Evolutionary conservation across 1,140 invertebrate species (phyloP).

Genomic region (Stegodyphus dumicola): DNA sequence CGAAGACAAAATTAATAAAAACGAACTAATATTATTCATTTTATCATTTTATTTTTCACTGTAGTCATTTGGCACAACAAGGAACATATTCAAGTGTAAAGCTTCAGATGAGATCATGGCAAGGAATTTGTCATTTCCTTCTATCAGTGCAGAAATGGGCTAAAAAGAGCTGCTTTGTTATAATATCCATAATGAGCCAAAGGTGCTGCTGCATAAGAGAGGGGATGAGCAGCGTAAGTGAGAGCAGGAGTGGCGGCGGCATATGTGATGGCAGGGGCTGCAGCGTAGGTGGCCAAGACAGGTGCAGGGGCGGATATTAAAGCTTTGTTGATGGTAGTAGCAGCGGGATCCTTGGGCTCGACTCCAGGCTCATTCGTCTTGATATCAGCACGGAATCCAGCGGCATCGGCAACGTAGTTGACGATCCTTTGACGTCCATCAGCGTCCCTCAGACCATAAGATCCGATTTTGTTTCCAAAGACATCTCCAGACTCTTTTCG

Average conservation of each 20-base stretch:
- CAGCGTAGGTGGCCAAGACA: slow-evolving; percentile 60
- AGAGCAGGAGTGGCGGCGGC: background rate
- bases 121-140: too few relatives aligned
- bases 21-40: too few relatives aligned
- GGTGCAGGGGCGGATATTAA: slow-evolving; percentile 53
- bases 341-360: slow-evolving; percentile 63
- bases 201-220: background rate
- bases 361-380: slow-evolving; percentile 65
- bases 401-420: slow-evolving; percentile 64
- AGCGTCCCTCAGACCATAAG: slow-evolving; percentile 64
- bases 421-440: slow-evolving; percentile 64
- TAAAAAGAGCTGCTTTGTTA: too few relatives aligned
- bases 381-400: slow-evolving; percentile 62
- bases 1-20: too few relatives aligned
- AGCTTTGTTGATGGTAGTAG: slow-evolving; percentile 63
- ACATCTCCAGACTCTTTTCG: slow-evolving; percentile 63
- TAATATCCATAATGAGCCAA: background rate
- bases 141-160: too few relatives aligned
- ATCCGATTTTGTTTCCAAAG: slow-evolving; percentile 63
- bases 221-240: slow-evolving; percentile 3
- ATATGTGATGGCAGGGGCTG: background rate
- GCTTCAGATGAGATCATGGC: too few relatives aligned
- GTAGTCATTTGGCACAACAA: too few relatives aligned
- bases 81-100: too few relatives aligned
- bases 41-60: too few relatives aligned